Base-by-base conservation (phyloP, 2,797 vertebrate species). In the Microctenopoma stevenorrisi region DNA sequence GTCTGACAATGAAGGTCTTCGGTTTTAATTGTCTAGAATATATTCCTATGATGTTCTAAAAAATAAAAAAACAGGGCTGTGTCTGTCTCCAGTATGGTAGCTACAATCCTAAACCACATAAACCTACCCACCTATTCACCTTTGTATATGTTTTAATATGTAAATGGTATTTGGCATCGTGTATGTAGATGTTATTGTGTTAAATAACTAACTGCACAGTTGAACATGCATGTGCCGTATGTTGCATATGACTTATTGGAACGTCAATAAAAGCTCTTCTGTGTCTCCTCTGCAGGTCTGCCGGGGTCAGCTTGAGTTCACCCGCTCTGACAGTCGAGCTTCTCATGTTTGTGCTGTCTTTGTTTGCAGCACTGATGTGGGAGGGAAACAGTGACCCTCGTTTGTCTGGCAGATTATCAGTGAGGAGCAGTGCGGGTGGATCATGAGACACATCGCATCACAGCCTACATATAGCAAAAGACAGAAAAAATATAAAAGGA, bases 301-400 rank as follows among this genome's bases (percentile, higher is more conserved):
- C 30, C 10, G 18, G 54, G 81, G 74, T 86, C 89, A 82, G 52
- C 68, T 25, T 0, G 75, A 72, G 76, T 74, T 85, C 79, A 75
- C 43, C 26, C 48, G 8, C 64, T 78, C 64, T 62, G 63, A 76
- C 61, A 73, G 68, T 68, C 77, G 16, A 54, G 72, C 76, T 54
- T 76, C 79, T 86, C 67, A 66, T 83, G 80, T 86, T 89, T 79
- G 68, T 72, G 62, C 58, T 25, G 49, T 59, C 79, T 90, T 86
- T 90, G 84, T 89, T 82, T 69, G 68, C 50, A 40, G 64, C 49
- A 0, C 22, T 38, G 75, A 49, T 66, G 86, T 89, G 84, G 84
- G 89, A 88, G 72, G 74, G 64, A 84, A 83, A 89, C 85, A 90
- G 89, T 70, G 74, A 83, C 82, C 72, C 72, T 61, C 84, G 79